Evolutionary conservation across 2,888 invertebrate genomes (phyloP).

Genomic region (Odontocolon sp.): DNA sequence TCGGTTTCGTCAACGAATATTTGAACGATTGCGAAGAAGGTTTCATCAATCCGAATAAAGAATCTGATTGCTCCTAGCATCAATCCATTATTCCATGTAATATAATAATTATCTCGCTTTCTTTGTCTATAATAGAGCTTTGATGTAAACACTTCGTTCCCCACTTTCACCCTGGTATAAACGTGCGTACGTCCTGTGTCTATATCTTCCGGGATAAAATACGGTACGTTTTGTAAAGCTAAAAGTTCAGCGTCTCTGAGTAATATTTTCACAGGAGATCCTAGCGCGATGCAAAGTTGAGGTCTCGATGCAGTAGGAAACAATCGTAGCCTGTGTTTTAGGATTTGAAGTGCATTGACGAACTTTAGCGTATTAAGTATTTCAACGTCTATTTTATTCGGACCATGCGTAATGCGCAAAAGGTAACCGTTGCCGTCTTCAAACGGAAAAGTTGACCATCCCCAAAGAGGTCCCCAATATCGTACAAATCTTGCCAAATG

Average conservation of each 20-base stretch:
- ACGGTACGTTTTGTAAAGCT: neutral
- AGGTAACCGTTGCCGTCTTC: constrained; percentile 9
- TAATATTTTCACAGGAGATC: neutral
- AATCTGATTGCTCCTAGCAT: neutral
- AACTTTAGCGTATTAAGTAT: constrained; percentile 9
- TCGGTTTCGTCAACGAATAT: neutral
- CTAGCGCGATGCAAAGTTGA: neutral
- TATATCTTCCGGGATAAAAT: no score
- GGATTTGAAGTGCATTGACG: neutral
- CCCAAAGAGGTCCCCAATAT: constrained; percentile 18
- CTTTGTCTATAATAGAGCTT: neutral
- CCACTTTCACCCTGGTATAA: neutral
- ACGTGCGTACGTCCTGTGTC: neutral
- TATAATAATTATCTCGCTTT: neutral
- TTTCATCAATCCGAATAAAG: neutral
- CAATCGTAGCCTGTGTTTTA: neutral
- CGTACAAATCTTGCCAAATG: neutral
- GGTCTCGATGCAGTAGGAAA: neutral
- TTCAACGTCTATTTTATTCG: constrained; percentile 21
- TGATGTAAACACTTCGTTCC: constrained; percentile 8
- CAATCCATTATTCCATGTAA: constrained; percentile 1
- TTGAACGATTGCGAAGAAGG: constrained; percentile 15
- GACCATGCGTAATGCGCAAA: constrained; percentile 11
- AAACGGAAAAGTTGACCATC: constrained; percentile 31
- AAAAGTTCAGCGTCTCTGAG: neutral